A percentile compares a stretch with the other conserved stretches of the same genome.
Evolutionary conservation across 2,797 vertebrate genomes (phyloP).

Genomic region (Pogonophryne albipinna): DNA sequence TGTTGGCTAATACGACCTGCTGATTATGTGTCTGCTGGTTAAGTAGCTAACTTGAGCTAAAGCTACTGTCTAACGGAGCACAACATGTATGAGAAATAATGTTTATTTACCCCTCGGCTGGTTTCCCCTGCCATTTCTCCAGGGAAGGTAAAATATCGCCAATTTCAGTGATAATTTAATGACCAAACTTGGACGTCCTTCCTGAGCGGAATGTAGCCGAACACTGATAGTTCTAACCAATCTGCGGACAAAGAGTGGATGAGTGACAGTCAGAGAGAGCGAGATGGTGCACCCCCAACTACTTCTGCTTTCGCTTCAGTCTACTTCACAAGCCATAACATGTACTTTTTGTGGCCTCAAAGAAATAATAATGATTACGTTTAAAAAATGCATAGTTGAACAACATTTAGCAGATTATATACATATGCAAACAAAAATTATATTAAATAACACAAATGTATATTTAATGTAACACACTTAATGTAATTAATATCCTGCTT

Average conservation of each 20-base stretch:
- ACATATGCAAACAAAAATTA: no score
- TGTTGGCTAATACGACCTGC: background rate
- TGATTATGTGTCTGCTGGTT: background rate
- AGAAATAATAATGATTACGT: no score
- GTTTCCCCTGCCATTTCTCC: conserved; percentile 72
- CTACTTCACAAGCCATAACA: no score
- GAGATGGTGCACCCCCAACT: rapidly evolving
- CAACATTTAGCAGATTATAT: no score
- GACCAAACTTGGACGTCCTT: conserved; percentile 5
- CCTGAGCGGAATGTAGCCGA: background rate
- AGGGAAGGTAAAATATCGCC: background rate
- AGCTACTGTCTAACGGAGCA: background rate
- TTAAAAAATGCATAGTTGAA: no score
- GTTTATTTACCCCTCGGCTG: conserved; percentile 74
- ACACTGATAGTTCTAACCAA: background rate
- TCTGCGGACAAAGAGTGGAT: background rate
- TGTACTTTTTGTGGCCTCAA: no score
- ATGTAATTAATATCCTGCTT: no score
- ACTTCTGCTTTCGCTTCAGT: conserved; percentile 23
- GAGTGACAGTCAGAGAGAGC: conserved; percentile 1
- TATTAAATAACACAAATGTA: no score
- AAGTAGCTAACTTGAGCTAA: conserved; percentile 13
- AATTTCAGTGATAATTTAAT: background rate
- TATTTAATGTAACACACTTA: no score
- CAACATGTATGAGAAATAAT: background rate